Percentiles rank a stretch among this genome's conserved stretches.
Evolutionary conservation across 2,888 invertebrate species (phyloP).

Genomic region (Oegoconia quadripuncta): DNA sequence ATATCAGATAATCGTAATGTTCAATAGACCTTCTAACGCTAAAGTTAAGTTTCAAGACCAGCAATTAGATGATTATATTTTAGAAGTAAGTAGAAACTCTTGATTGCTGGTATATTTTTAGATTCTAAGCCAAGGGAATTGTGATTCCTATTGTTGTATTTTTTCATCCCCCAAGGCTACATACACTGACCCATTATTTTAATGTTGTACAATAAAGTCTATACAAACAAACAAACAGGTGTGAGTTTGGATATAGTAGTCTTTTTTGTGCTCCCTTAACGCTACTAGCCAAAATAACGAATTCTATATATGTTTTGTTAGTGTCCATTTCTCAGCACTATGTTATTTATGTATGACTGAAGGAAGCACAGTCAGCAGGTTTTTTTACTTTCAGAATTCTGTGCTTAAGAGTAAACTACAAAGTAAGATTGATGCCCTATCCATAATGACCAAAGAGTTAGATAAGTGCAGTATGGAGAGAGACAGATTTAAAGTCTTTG

Average conservation of each 20-base stretch:
- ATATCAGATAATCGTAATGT: slow-evolving; percentile 32
- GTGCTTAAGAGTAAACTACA: slow-evolving; percentile 85
- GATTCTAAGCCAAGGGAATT: no score
- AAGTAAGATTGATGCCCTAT: slow-evolving; percentile 89
- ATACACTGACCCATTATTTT: no score
- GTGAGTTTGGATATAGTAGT: no score
- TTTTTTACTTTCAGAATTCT: slow-evolving; percentile 67
- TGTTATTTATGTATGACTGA: neutral
- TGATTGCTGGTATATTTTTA: neutral
- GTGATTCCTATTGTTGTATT: no score
- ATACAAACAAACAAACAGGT: no score
- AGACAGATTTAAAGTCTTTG: slow-evolving; percentile 89
- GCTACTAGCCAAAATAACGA: neutral
- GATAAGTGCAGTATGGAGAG: slow-evolving; percentile 88
- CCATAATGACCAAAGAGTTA: slow-evolving; percentile 87
- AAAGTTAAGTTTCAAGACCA: slow-evolving; percentile 72
- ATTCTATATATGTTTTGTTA: no score
- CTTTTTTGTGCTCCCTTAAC: neutral
- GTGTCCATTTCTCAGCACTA: neutral
- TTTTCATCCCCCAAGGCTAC: no score
- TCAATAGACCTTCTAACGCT: slow-evolving; percentile 38
- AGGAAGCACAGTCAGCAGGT: neutral
- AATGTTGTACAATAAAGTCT: no score
- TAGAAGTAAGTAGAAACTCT: slow-evolving; percentile 46
- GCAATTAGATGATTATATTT: slow-evolving; percentile 66